Base-by-base conservation (phyloP, 2,888 invertebrate species). In the Poecilobothrus nobilitatus region DNA sequence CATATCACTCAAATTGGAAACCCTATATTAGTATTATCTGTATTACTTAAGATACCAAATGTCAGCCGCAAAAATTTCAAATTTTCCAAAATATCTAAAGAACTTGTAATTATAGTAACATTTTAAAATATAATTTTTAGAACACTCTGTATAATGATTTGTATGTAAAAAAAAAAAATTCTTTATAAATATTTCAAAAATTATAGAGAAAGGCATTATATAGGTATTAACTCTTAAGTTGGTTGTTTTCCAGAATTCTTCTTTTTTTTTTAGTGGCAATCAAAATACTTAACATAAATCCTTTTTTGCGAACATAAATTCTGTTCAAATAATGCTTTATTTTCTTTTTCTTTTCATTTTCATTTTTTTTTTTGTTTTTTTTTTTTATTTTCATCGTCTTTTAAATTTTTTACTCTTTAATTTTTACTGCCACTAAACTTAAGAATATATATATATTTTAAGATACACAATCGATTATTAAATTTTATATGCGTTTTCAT, bases 251-350 rank as follows among this genome's bases (percentile, higher is more conserved):
- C 6, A 53, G 53, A 53, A 53, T 53, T 53, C 53, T 53, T 27
- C 27, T 27, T 27, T 27, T 27, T 27, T 27, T 27, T 41, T 53
- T 53, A 18, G 53, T 15, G 53, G 53, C 53, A 53, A 53, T 53
- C 53, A 53, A 53, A 53, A 53, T 53, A 53, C 53, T 53, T 53
- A 53, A 53, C 53, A 53, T 53, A 53, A 53, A 53, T 53, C 53
- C 53, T 53, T 53, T 53, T 53, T 53, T 41, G 5, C 41, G 12
- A 41, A 15, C 41, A 41, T 41, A 41, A 41, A 41, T 41, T 18
- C 53, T 12, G 37, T 53, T 53, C 53, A 10, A 37, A 27, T 27
- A 5, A 37, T 37, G 1, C 53, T 15, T 2, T 18, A 53, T 53
- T 53, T 53, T 2, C 41, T 15, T 53, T 53, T n/a, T 53, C 12